Conservation (phyloP, 1,140 invertebrate species). For the Ostrea denselamellosa region DNA sequence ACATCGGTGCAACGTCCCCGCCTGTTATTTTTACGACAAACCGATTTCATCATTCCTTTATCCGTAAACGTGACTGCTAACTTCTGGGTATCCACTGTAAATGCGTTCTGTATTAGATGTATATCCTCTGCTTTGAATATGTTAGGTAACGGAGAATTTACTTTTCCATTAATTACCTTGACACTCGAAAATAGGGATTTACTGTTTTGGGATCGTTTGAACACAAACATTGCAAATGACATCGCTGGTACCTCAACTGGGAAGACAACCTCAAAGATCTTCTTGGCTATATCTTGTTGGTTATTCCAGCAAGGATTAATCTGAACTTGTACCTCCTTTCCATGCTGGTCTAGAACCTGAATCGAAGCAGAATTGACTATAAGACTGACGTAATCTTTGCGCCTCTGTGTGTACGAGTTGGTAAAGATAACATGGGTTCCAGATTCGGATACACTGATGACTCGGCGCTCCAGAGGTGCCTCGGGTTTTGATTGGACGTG, state of each 20-base stretch:
- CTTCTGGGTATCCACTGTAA: conserved; percentile 52
- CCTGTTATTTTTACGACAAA: conserved; percentile 53
- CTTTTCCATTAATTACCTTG: conserved; percentile 54
- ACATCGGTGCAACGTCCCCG: conserved; percentile 74
- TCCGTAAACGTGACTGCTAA: conserved; percentile 59
- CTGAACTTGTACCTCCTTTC: conserved; percentile 59
- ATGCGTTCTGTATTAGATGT: background rate
- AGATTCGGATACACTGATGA: conserved; percentile 46
- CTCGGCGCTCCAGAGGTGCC: conserved; percentile 41
- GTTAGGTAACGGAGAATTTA: conserved; percentile 29
- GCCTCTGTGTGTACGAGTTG: conserved; percentile 63
- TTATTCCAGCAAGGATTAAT: conserved; percentile 64
- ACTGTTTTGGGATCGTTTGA: conserved; percentile 46
- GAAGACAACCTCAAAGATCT: conserved; percentile 63
- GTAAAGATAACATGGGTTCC: conserved; percentile 60
- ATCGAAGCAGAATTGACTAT: conserved; percentile 53
- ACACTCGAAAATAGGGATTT: conserved; percentile 54
- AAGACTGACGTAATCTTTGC: conserved; percentile 62
- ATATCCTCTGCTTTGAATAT: background rate
- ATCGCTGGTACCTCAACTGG: conserved; percentile 62
- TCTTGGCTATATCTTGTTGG: conserved; percentile 43
- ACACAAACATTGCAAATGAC: conserved; percentile 52
- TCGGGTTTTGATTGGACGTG: conserved; percentile 32
- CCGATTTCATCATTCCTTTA: conserved; percentile 59
- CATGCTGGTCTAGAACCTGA: conserved; percentile 49